Evolutionary conservation across 1,140 invertebrate genomes (phyloP).

Genomic region (Matsumurasca onukii): DNA sequence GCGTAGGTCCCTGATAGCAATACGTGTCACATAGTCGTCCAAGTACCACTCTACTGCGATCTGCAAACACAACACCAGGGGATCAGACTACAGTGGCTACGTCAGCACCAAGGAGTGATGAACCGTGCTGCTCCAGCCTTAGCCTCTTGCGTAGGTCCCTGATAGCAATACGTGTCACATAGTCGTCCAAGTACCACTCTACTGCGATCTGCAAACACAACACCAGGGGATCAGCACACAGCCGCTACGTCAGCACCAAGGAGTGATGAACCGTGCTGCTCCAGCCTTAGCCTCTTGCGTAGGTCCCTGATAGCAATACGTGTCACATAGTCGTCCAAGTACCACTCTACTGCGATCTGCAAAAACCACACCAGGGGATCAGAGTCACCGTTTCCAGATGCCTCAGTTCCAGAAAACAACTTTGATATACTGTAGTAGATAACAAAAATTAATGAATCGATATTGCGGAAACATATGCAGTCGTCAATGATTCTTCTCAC

Average conservation of each 20-base stretch:
- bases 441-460: no score
- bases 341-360: slow-evolving; percentile 43
- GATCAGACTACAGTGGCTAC: slow-evolving; percentile 57
- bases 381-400: no score
- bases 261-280: background rate
- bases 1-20: slow-evolving; percentile 51
- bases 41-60: slow-evolving; percentile 45
- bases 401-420: no score
- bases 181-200: slow-evolving; percentile 48
- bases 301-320: slow-evolving; percentile 51
- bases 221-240: slow-evolving; percentile 56
- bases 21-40: slow-evolving; percentile 44
- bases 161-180: slow-evolving; percentile 44
- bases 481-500: no score
- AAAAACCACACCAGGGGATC: background rate
- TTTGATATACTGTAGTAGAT: no score
- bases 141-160: slow-evolving; percentile 48
- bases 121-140: background rate
- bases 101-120: background rate
- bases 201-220: slow-evolving; percentile 30
- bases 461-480: no score
- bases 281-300: background rate
- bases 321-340: slow-evolving; percentile 46
- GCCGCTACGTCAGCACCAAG: slow-evolving; percentile 38
- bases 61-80: slow-evolving; percentile 21